phyloP scores from a whole-genome alignment of 2,888 invertebrate genomes.

The Dynastes grantii region DNA sequence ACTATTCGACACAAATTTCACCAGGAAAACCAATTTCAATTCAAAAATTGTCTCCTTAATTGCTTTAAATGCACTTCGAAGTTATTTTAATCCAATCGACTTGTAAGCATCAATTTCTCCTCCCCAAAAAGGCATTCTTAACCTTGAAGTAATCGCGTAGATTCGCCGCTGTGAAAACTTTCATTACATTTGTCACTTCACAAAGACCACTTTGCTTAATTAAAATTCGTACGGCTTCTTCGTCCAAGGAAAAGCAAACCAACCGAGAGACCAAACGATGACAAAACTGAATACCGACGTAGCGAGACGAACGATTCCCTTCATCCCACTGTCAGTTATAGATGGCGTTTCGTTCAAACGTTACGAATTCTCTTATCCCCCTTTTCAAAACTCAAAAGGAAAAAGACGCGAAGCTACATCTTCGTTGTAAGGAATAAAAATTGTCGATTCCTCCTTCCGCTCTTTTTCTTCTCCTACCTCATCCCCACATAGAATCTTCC shows the following conservation, averaged over 20 bases:
- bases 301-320: background rate
- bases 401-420: background rate
- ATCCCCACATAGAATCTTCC: background rate
- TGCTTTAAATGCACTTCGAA: too few species aligned
- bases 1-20: too few species aligned
- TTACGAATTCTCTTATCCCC: background rate
- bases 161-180: too few species aligned
- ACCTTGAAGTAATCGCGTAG: too few species aligned
- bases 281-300: conserved; percentile 17
- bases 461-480: background rate
- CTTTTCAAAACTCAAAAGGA: background rate
- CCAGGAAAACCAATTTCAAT: too few species aligned
- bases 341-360: conserved; percentile 4
- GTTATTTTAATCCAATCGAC: too few species aligned
- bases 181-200: too few species aligned
- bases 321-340: conserved; percentile 24
- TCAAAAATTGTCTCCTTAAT: too few species aligned
- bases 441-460: background rate
- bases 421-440: background rate
- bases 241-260: background rate
- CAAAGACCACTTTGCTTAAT: conserved; percentile 46
- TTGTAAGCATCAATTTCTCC: too few species aligned
- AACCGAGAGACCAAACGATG: conserved; percentile 21
- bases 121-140: too few species aligned
- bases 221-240: conserved; percentile 27